Percentiles rank a stretch among this genome's conserved stretches.
phyloP scores from a whole-genome alignment of 2,797 vertebrate genomes.

The Ciconia nigra region DNA sequence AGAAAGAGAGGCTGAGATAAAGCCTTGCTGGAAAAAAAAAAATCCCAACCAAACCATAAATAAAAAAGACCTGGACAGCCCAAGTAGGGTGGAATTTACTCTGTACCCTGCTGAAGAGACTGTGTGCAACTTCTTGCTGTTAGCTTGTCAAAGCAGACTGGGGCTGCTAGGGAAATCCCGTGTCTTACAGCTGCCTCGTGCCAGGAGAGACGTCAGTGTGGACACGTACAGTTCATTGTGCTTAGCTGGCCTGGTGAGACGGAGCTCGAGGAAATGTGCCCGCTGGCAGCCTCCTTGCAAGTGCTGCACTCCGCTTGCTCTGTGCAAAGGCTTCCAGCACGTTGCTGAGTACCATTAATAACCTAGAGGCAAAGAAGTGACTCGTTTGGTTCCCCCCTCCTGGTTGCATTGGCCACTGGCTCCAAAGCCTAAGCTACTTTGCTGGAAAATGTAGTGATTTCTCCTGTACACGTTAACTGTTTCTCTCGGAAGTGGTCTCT shows the following conservation, averaged over 20 bases:
- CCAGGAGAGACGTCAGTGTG: rapidly evolving
- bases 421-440: neutral
- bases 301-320: rapidly evolving
- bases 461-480: rapidly evolving
- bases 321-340: neutral
- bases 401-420: neutral
- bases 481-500: neutral
- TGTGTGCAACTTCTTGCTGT: neutral
- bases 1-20: neutral
- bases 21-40: neutral
- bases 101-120: neutral
- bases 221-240: rapidly evolving
- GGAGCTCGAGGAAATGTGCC: neutral
- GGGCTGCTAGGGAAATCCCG: rapidly evolving
- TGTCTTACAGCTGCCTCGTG: neutral
- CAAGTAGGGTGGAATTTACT: neutral
- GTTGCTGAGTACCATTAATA: neutral
- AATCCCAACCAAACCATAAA: neutral
- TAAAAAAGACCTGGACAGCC: neutral
- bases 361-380: neutral
- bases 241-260: neutral
- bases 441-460: neutral
- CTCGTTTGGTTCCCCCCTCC: neutral
- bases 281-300: neutral
- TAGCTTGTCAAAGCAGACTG: neutral